phyloP scores from a whole-genome alignment of 2,113 vertebrate genomes.

The Leptobrachium leishanense region DNA sequence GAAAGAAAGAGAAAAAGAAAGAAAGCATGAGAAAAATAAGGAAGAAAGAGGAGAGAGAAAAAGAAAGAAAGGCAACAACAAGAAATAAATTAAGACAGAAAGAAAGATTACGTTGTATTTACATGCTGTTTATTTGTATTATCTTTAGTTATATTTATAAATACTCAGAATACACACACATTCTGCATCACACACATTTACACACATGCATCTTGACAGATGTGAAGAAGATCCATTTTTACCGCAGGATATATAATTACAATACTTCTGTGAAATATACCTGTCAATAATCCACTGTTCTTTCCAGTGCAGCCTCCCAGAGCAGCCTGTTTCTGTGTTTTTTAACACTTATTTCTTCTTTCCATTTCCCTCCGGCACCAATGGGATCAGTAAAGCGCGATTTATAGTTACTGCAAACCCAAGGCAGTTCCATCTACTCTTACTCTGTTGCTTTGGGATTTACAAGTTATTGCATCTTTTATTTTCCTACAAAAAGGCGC shows the following conservation, averaged over 20 bases:
- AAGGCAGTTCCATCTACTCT: conserved; percentile 62
- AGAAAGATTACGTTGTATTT: no score
- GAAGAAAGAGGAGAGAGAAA: no score
- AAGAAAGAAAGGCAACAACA: no score
- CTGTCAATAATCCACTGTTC: conserved; percentile 39
- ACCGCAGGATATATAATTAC: conserved; percentile 46
- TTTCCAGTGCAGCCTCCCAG: conserved; percentile 29
- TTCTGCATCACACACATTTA: conserved; percentile 32
- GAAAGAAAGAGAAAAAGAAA: no score
- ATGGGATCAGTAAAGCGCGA: conserved; percentile 63
- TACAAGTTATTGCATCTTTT: conserved; percentile 65
- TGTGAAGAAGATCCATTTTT: conserved; percentile 32
- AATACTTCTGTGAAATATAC: conserved; percentile 32
- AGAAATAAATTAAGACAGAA: no score
- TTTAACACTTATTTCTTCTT: conserved; percentile 58
- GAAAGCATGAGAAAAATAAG: no score
- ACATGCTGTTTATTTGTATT: no score
- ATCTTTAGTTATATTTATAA: no score
- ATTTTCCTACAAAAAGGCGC: conserved; percentile 62
- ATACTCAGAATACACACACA: not conserved
- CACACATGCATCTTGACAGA: conserved; percentile 28
- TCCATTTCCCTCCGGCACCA: conserved; percentile 58
- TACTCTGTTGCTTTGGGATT: conserved; percentile 68
- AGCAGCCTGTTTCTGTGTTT: conserved; percentile 56
- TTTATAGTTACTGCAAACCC: conserved; percentile 66